These are phyloP conservation scores for Holacanthus passer DNA, from an alignment of 2,113 vertebrate species.

Conservation along the genomic window DNA sequence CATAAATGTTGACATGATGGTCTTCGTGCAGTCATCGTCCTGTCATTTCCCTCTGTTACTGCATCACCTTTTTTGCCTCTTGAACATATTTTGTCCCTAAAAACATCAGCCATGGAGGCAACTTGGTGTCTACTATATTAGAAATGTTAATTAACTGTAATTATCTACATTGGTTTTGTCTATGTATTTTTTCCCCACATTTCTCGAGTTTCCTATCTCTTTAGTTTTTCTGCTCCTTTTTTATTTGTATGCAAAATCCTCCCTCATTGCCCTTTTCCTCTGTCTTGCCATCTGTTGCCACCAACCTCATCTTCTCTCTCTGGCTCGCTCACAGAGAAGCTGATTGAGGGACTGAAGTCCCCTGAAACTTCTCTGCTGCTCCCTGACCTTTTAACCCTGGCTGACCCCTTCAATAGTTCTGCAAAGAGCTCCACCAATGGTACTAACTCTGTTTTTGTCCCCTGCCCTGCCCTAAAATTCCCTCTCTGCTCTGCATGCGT, in stretches of 20 bases:
- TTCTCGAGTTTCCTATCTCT: not conserved
- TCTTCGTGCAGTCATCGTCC: not conserved
- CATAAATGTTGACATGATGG: not conserved
- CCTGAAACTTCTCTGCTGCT: slow-evolving; percentile 92
- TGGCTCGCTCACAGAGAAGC: slow-evolving; percentile 87
- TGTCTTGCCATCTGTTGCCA: slow-evolving; percentile 24
- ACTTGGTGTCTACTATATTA: not conserved
- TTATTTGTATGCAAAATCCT: slow-evolving; percentile 18
- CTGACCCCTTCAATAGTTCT: slow-evolving; percentile 90
- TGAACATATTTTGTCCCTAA: not conserved
- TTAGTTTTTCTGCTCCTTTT: slow-evolving; percentile 4
- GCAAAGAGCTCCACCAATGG: slow-evolving; percentile 79
- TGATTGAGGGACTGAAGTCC: slow-evolving; percentile 95
- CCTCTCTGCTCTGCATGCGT: slow-evolving; percentile 15
- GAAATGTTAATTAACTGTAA: not conserved
- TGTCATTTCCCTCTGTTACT: not conserved
- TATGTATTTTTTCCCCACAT: not conserved
- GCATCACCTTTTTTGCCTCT: not conserved
- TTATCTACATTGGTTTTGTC: not conserved
- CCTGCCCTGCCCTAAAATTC: slow-evolving; percentile 22
- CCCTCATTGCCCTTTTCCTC: slow-evolving; percentile 21
- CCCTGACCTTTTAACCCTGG: slow-evolving; percentile 90
- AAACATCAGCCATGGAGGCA: not conserved
- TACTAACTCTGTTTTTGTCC: slow-evolving; percentile 57
- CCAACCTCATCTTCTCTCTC: slow-evolving; percentile 23